Base-by-base conservation (phyloP, 1,140 invertebrate genomes). In the Patella vulgata region DNA sequence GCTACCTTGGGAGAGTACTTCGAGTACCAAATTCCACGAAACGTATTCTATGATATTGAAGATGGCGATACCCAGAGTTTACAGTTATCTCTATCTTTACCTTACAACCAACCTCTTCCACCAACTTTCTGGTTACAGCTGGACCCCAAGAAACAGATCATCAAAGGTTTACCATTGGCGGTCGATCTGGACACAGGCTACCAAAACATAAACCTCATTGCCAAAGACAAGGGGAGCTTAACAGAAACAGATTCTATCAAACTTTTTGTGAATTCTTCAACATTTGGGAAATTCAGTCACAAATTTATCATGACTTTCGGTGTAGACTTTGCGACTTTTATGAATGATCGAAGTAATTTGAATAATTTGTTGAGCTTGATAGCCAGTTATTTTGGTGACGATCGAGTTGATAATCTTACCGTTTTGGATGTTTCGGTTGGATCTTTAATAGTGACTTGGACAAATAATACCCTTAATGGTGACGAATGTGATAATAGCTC, bases 401-500 rank as follows among this genome's bases (percentile, higher is more conserved):
- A 12, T 36, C 30, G 36, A 4, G 19, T 50, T 46, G 31, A 56
- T 2, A 36, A 57, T 19, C 61, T 71, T 5, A 56, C 55, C 2
- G 54, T 71, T 2, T 30, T 65, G 27, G 36, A 62, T 50, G 48
- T 68, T 19, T n/a, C n/a, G 3, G 28, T 43, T 11, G 70, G 70
- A 3, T 72, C 70, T 3, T 46, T 72, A 19, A 39, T 66, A 12
- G n/a, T 72, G 27, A 55, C 66, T 11, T 72, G 70, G 70, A 66
- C 61, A 12, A 72, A 72, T 36, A 62, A 50, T 17, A 59, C 61
- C 12, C 48, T 72, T 2, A 46, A 53, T 28, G 63, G 58, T 8
- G 30, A 53, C 31, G 23, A 27, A n/a, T 63, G 66, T 33, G 21
- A 58, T n/a, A 58, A 57, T 21, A 55, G 61, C 25, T 53, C 63